Base-by-base conservation (phyloP, 2,888 invertebrate species). In the Caenorhabditis sp. region DNA sequence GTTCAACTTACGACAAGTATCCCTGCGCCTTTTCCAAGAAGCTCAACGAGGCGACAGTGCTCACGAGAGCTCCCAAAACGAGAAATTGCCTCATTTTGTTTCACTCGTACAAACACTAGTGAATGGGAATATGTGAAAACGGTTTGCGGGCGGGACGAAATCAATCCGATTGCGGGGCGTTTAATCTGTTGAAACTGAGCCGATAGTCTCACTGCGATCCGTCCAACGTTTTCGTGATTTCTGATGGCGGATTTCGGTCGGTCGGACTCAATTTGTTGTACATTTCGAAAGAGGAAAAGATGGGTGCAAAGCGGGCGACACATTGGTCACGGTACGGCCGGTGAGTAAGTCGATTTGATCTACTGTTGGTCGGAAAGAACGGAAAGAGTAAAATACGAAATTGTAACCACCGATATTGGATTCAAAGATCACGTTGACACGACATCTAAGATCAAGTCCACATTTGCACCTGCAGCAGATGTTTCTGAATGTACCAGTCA, bases 1-100 rank as follows among this genome's bases (percentile, higher is more conserved):
- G n/a, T n/a, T 26, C 8, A 20, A 27, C 58, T 59, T 2, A 68
- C 68, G 39, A 48, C 7, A 68, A 6, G 17, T 35, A 59, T 52
- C 58, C 59, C 30, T 68, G 68, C 35, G 68, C 68, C 17, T 59
- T 58, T 17, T 68, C 68, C 58, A 32, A 43, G 32, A 68, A 59
- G 17, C 43, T 59, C 35, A 52, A 32, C 13, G 68, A 59, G 8
- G 35, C 41, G 20, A 58, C 68, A 17, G 68, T 41, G 35, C 43
- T 35, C 17, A 52, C 58, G 41, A 68, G 43, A 50, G 48, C 58
- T 15, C 43, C 68, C 11, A 59, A 15, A n/a, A 68, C 32, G 6
- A 68, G 30, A 35, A 68, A 43, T 32, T 43, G 41, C 48, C 68
- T 39, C 68, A 68, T 68, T 11, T 48, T 17, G 45, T 9, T 15